phyloP scores from a whole-genome alignment of 2,113 vertebrate species.

The Bufo bufo region DNA sequence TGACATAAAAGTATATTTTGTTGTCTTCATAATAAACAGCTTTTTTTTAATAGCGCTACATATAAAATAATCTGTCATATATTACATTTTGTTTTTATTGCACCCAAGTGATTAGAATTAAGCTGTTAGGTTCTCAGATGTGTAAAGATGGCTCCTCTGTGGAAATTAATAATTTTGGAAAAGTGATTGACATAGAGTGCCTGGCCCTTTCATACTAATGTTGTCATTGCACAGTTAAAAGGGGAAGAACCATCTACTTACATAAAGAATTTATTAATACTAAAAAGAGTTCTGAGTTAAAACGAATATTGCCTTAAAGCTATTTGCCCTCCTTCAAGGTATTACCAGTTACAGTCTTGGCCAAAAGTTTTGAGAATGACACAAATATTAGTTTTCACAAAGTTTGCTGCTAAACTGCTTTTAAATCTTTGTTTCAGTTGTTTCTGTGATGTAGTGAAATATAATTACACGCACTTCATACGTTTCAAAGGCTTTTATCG shows the following conservation, averaged over 20 bases:
- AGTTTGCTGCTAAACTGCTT: no score
- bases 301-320: background rate
- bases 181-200: background rate
- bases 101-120: background rate
- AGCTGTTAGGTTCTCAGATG: background rate
- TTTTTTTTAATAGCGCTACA: slow-evolving; percentile 5
- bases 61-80: slow-evolving; percentile 5
- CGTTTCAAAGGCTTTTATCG: no score
- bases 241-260: background rate
- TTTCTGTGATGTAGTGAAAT: no score
- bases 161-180: background rate
- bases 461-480: no score
- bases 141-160: background rate
- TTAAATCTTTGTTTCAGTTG: no score
- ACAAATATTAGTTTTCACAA: no score
- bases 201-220: background rate
- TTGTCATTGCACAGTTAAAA: background rate
- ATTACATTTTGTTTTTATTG: slow-evolving; percentile 21
- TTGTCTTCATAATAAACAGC: background rate
- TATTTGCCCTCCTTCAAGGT: background rate
- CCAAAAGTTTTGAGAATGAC: no score
- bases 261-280: background rate
- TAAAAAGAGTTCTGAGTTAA: background rate
- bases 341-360: background rate
- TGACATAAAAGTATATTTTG: background rate